phyloP scores from a whole-genome alignment of 2,113 vertebrate genomes.

The Amphiprion percula region DNA sequence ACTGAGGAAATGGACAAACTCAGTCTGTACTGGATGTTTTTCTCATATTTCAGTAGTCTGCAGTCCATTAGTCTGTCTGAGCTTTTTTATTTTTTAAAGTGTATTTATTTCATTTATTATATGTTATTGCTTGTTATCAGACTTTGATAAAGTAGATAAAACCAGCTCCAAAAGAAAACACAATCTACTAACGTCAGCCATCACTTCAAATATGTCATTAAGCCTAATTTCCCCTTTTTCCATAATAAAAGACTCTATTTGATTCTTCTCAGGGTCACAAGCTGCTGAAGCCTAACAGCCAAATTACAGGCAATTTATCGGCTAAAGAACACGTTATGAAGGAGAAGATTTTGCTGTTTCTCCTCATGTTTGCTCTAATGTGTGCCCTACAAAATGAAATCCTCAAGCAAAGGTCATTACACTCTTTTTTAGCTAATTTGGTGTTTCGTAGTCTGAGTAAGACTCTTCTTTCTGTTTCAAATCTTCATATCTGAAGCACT shows the following conservation, averaged over 20 bases:
- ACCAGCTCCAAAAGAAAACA: background rate
- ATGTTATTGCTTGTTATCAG: too few relatives aligned
- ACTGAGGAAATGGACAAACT: conserved; percentile 40
- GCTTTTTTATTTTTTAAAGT: background rate
- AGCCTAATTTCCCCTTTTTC: background rate
- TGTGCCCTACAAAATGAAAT: background rate
- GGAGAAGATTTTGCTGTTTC: conserved; percentile 7
- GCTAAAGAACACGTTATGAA: conserved; percentile 14
- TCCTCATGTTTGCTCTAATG: conserved; percentile 3
- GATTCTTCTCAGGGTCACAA: conserved; percentile 17
- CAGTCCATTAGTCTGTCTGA: background rate
- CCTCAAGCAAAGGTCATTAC: background rate
- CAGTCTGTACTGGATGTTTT: conserved; percentile 2
- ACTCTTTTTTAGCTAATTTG: conserved; percentile 20
- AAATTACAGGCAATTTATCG: conserved; percentile 10
- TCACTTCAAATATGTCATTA: conserved; percentile 11
- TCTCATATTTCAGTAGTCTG: conserved; percentile 17
- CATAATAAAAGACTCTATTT: conserved; percentile 10
- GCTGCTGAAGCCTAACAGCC: conserved; percentile 18
- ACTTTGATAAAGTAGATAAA: too few relatives aligned
- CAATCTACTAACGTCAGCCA: background rate
- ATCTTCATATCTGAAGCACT: background rate
- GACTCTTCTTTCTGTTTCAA: background rate
- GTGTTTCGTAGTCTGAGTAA: conserved; percentile 6
- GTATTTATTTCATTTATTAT: background rate